Evolutionary conservation across 2,888 invertebrate species (phyloP).

Genomic region (Mythimna vitellina): DNA sequence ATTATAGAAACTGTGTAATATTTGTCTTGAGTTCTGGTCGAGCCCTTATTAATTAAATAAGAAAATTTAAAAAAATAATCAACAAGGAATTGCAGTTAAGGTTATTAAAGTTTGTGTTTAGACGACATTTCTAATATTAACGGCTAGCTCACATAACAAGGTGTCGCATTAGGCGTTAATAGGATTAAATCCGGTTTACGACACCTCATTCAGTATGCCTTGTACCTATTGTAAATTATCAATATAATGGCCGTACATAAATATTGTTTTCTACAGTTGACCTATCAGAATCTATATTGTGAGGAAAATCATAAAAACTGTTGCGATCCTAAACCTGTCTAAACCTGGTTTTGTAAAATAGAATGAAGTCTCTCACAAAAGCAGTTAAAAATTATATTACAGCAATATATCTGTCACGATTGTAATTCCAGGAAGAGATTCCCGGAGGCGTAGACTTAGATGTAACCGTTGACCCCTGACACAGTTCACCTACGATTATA

Average conservation of each 20-base stretch:
- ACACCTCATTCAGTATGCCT: background rate
- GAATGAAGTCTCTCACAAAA: constrained; percentile 4
- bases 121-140: background rate
- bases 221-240: constrained; percentile 2
- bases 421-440: constrained; percentile 49
- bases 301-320: constrained; percentile 9
- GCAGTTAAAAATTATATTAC: constrained; percentile 38
- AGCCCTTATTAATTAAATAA: background rate
- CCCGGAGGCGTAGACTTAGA: constrained; percentile 38
- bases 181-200: constrained; percentile 23
- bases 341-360: background rate
- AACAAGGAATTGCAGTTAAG: background rate
- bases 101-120: constrained; percentile 1
- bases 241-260: background rate
- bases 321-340: background rate
- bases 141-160: background rate
- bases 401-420: constrained; percentile 34
- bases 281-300: background rate
- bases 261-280: constrained; percentile 10
- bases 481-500: constrained; percentile 55
- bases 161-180: constrained; percentile 5
- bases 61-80: background rate
- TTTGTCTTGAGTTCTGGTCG: background rate
- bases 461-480: constrained; percentile 54
- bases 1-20: no score